phyloP scores from a whole-genome alignment of 2,888 invertebrate genomes.

The Apamea crenata region DNA sequence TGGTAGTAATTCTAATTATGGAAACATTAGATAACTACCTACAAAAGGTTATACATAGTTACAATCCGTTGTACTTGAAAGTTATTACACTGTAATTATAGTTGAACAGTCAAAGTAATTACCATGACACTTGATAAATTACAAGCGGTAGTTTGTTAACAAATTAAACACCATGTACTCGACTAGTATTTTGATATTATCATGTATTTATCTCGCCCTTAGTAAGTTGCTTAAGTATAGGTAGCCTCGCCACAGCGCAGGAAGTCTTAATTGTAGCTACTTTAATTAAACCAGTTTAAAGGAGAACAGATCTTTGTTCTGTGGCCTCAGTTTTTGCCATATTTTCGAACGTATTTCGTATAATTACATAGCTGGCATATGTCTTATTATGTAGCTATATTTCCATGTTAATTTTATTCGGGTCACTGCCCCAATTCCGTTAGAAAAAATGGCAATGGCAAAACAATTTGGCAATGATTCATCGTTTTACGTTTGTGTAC shows the following conservation, averaged over 20 bases:
- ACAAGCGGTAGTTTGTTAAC: constrained; percentile 31
- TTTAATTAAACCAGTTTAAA: constrained; percentile 78
- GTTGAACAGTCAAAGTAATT: constrained; percentile 34
- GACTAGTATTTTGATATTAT: constrained; percentile 42
- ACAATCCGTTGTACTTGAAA: constrained; percentile 15
- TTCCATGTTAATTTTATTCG: constrained; percentile 62
- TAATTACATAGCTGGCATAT: constrained; percentile 53
- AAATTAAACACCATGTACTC: constrained; percentile 43
- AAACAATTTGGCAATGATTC: constrained; percentile 59
- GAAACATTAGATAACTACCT: neutral
- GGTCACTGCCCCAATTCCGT: constrained; percentile 69
- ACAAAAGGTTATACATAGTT: neutral
- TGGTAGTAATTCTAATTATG: neutral
- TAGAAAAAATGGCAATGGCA: constrained; percentile 53
- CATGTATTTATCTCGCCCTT: constrained; percentile 56
- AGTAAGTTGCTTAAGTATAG: constrained; percentile 52
- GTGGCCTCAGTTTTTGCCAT: constrained; percentile 51
- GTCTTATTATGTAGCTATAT: constrained; percentile 36
- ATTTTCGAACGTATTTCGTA: constrained; percentile 36
- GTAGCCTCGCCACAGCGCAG: constrained; percentile 73
- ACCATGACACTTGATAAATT: constrained; percentile 41
- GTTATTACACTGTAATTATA: constrained; percentile 24
- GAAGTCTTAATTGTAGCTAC: constrained; percentile 82
- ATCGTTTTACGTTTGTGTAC: constrained; percentile 49
- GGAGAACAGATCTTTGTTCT: constrained; percentile 72